Conservation (phyloP, 37 sponge, comb jelly and placozoan genomes). For the Tethya wilhelma region DNA sequence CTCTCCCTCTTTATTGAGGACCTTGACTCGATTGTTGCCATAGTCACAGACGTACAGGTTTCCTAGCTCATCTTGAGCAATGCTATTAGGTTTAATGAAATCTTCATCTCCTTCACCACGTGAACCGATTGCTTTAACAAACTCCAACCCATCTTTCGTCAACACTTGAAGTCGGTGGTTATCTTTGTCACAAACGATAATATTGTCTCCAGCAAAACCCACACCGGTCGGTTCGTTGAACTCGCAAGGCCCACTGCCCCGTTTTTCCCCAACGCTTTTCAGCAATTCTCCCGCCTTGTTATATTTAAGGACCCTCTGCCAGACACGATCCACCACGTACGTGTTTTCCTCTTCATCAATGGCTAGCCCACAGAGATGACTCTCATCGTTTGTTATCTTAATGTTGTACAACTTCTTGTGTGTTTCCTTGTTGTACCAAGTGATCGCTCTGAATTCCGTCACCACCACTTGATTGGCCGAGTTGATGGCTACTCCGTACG, state of each 20-base stretch:
- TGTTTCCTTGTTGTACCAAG: too few species aligned
- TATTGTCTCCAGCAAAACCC: background rate
- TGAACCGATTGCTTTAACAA: background rate
- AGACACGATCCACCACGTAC: background rate
- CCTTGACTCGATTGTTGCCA: background rate
- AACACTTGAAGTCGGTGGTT: background rate
- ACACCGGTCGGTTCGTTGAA: background rate
- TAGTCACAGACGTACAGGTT: background rate
- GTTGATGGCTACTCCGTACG: too few species aligned
- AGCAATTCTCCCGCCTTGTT: background rate
- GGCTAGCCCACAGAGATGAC: too few species aligned
- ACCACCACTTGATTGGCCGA: too few species aligned
- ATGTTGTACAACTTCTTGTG: too few species aligned
- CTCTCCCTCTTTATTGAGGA: too few species aligned
- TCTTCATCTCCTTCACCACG: background rate
- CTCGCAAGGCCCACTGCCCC: background rate
- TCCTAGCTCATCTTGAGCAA: background rate
- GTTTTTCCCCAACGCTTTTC: background rate
- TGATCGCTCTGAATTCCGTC: too few species aligned
- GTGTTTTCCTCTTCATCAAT: too few species aligned
- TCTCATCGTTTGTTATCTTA: too few species aligned
- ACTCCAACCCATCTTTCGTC: background rate
- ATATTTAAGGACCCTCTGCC: background rate
- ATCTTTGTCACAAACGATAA: background rate
- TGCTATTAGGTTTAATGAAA: background rate